These are phyloP conservation scores for Callospermophilus lateralis DNA, from an alignment of 2,113 vertebrate species.

Conservation along the genomic window DNA sequence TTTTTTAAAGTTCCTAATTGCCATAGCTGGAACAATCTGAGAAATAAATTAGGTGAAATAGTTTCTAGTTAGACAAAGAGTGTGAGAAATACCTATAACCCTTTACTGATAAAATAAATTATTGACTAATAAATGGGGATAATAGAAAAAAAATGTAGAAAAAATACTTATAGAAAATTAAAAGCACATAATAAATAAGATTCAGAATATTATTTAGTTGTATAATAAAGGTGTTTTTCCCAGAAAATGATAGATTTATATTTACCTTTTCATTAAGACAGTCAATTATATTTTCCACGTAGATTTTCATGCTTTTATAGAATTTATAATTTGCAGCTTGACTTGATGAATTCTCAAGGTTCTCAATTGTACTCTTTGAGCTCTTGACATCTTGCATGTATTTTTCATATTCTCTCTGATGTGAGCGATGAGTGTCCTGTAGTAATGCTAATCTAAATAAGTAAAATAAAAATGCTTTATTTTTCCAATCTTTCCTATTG, in stretches of 20 bases:
- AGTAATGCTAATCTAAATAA: constrained; percentile 89
- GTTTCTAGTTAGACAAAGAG: too few relatives aligned
- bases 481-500: constrained; percentile 33
- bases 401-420: constrained; percentile 92
- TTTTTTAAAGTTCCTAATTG: too few relatives aligned
- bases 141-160: not conserved
- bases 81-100: too few relatives aligned
- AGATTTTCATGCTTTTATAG: constrained; percentile 93
- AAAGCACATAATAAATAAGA: not conserved
- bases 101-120: too few relatives aligned
- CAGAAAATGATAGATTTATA: constrained; percentile 23
- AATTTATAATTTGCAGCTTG: constrained; percentile 91
- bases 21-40: too few relatives aligned
- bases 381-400: constrained; percentile 89
- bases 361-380: constrained; percentile 88
- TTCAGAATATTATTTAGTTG: constrained; percentile 4
- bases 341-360: constrained; percentile 88
- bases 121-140: too few relatives aligned
- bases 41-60: too few relatives aligned
- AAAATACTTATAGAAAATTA: not conserved
- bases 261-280: constrained; percentile 96
- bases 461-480: constrained; percentile 48
- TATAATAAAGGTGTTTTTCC: not conserved
- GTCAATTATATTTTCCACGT: constrained; percentile 93
- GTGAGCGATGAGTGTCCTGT: constrained; percentile 92